phyloP scores from a whole-genome alignment of 2,113 vertebrate genomes.

The Petroica traversi region DNA sequence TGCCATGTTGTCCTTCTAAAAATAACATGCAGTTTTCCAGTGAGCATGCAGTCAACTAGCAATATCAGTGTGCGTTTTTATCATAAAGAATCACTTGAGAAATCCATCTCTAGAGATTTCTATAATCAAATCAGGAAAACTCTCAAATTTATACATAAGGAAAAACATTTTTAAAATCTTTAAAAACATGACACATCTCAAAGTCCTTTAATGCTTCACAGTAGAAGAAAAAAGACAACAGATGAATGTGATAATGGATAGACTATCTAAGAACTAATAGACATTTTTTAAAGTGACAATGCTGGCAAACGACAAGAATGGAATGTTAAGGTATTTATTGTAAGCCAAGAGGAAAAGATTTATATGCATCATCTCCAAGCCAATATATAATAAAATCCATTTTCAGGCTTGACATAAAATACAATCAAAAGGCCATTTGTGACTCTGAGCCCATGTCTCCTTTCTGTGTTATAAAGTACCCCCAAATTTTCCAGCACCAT shows the following conservation, averaged over 20 bases:
- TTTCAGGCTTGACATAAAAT: slow-evolving; percentile 5
- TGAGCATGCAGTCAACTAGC: slow-evolving; percentile 52
- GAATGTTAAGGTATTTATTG: background rate
- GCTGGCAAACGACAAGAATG: background rate
- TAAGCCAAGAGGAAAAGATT: slow-evolving; percentile 37
- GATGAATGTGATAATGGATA: background rate
- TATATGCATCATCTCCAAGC: background rate
- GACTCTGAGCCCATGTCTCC: background rate
- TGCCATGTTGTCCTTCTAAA: slow-evolving; percentile 73
- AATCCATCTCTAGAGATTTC: background rate
- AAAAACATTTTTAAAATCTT: background rate
- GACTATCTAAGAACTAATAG: background rate
- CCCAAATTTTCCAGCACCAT: background rate
- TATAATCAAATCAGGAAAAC: background rate
- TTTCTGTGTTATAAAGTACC: background rate
- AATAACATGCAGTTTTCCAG: slow-evolving; percentile 55
- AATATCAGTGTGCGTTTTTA: slow-evolving; percentile 27
- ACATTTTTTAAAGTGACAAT: background rate
- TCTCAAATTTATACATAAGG: background rate
- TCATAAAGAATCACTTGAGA: background rate
- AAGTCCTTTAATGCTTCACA: background rate
- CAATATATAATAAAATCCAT: slow-evolving; percentile 8
- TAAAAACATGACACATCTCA: background rate
- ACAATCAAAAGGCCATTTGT: background rate
- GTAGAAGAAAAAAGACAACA: background rate